Evolutionary conservation across 2,113 vertebrate genomes (phyloP).

Genomic region (Chroicocephalus ridibundus): DNA sequence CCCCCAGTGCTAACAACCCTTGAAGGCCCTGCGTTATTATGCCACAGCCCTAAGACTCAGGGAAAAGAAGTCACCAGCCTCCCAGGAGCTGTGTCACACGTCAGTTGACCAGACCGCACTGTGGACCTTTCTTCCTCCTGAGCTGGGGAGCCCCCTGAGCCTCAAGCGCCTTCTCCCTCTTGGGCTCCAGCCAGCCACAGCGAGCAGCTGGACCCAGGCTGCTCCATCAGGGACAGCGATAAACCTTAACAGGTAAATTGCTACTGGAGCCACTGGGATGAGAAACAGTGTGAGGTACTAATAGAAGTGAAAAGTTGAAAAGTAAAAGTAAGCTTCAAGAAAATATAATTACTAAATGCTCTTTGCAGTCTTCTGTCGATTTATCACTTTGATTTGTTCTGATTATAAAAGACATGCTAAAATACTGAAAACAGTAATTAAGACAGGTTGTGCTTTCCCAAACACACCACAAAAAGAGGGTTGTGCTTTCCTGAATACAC

Average conservation of each 20-base stretch:
- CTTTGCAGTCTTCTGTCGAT: background rate
- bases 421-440: background rate
- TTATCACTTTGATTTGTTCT: background rate
- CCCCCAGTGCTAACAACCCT: background rate
- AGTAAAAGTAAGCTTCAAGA: background rate
- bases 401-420: background rate
- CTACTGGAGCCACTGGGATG: background rate
- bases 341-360: background rate
- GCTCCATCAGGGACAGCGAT: background rate
- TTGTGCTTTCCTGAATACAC: background rate
- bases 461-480: background rate
- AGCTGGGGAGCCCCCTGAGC: background rate
- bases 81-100: background rate
- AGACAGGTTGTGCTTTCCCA: background rate
- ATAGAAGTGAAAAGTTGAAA: background rate
- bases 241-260: background rate
- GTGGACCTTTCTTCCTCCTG: background rate
- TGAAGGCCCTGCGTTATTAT: background rate
- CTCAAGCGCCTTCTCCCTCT: rapidly evolving
- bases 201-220: background rate
- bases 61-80: background rate
- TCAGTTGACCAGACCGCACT: rapidly evolving
- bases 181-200: background rate
- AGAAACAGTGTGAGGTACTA: background rate
- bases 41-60: background rate